phyloP scores from a whole-genome alignment of 1,140 invertebrate genomes.

The Pogonomyrmex barbatus region DNA sequence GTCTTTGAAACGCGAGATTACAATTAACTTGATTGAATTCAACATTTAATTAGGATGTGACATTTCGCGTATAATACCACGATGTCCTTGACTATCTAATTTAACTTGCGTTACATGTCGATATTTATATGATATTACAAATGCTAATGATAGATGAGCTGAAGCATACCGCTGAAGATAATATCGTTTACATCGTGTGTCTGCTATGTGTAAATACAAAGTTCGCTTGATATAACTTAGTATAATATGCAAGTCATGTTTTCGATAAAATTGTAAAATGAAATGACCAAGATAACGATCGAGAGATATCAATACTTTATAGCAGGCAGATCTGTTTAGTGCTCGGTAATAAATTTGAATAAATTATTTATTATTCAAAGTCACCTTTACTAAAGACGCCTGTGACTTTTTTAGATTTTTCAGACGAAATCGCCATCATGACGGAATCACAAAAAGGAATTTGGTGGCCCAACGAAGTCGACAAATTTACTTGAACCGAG shows the following conservation, averaged over 20 bases:
- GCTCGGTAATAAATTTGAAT: background rate
- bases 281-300: background rate
- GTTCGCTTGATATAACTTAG: background rate
- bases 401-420: slow-evolving; percentile 25
- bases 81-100: slow-evolving; percentile 29
- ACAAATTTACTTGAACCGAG: slow-evolving; percentile 31
- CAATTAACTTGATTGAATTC: background rate
- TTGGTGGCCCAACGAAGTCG: background rate
- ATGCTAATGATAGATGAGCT: slow-evolving; percentile 34
- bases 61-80: background rate
- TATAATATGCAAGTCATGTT: background rate
- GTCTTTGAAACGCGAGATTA: slow-evolving; percentile 10
- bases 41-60: slow-evolving; percentile 17
- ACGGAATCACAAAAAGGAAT: background rate
- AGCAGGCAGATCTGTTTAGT: background rate
- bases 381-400: background rate
- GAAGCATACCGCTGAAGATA: slow-evolving; percentile 43
- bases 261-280: background rate
- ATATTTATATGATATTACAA: slow-evolving; percentile 26
- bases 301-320: background rate
- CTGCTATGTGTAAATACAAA: background rate
- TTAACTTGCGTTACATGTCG: slow-evolving; percentile 8
- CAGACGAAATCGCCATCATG: slow-evolving; percentile 30
- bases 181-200: slow-evolving; percentile 11
- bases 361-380: background rate